These are phyloP conservation scores for Leptatherina wallacei DNA, from an alignment of 2,797 vertebrate genomes.

Conservation along the genomic window DNA sequence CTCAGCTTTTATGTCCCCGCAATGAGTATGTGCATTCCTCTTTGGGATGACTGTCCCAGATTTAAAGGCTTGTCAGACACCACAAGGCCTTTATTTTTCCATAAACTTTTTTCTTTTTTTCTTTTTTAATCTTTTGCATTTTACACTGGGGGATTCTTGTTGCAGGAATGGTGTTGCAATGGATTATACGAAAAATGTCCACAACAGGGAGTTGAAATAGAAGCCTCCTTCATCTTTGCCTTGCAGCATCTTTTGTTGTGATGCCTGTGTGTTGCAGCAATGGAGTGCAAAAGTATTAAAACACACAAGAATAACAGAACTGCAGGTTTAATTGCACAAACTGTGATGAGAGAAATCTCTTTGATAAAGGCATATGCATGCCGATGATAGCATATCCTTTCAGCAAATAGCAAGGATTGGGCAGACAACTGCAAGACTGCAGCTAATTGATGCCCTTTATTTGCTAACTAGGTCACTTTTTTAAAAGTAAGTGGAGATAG, in stretches of 20 bases:
- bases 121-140: constrained; percentile 70
- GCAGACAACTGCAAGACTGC: constrained; percentile 35
- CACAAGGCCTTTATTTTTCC: constrained; percentile 76
- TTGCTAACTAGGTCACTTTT: constrained; percentile 53
- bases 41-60: constrained; percentile 81
- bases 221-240: constrained; percentile 72
- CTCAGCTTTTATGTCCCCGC: constrained; percentile 71
- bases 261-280: constrained; percentile 51
- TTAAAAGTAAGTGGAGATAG: constrained; percentile 59
- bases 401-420: constrained; percentile 20
- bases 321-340: constrained; percentile 48
- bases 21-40: constrained; percentile 77
- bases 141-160: constrained; percentile 67
- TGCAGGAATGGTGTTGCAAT: constrained; percentile 67
- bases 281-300: constrained; percentile 53
- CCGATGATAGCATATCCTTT: constrained; percentile 18
- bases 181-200: constrained; percentile 77
- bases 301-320: constrained; percentile 48
- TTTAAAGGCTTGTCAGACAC: constrained; percentile 82
- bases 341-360: constrained; percentile 21
- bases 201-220: constrained; percentile 77
- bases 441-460: constrained; percentile 49
- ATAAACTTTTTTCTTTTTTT: constrained; percentile 61
- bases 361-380: constrained; percentile 25
- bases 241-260: constrained; percentile 67